Base-by-base conservation (phyloP, 1,140 invertebrate genomes). In the Propsilocerus akamusi region DNA sequence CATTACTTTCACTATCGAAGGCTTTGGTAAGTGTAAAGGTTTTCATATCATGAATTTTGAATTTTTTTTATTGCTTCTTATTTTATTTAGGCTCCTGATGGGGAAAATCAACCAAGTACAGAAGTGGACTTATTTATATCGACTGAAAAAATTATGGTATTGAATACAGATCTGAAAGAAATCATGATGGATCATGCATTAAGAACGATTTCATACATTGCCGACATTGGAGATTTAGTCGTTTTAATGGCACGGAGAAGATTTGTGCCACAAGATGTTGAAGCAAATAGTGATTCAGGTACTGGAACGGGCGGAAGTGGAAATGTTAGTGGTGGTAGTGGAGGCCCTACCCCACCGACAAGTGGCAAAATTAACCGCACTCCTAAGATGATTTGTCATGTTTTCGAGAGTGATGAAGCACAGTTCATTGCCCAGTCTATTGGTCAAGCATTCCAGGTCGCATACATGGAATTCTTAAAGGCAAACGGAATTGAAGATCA, bases 111-210 rank as follows among this genome's bases (percentile, higher is more conserved):
- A 65, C 96, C 97, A 3, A 96, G 90, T 63, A 98, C 95, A 4
- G 95, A 99, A 69, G 97, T 99, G 6, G 96, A 99, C 67, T 73
- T 99, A 7, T 99, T 99, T 68, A 98, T 99, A 60, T 99, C 96
- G 28, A 98, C 95, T 3, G 96, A 99, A 68, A 99, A 99, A 70
- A 99, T 99, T 55, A 99, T 99, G 96, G 96, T 99, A 49, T 75
- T 99, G 22, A 99, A 99, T 65, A 99, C 95, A 4, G 95, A 99
- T 70, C 69, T 99, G 24, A 97, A 99, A 70, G 96, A 99, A 72
- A 99, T 99, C 34, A 97, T 99, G 92, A 99, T 99, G 96, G 97
- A 99, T 66, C 96, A 99, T 68, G 88, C 95, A 1, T 68, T 99
- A 34, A 73, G 95, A 52, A 98, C 96, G 6, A 99, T 99, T 61